Conservation (phyloP, 2,113 vertebrate species). For the Leucoraja erinaceus region DNA sequence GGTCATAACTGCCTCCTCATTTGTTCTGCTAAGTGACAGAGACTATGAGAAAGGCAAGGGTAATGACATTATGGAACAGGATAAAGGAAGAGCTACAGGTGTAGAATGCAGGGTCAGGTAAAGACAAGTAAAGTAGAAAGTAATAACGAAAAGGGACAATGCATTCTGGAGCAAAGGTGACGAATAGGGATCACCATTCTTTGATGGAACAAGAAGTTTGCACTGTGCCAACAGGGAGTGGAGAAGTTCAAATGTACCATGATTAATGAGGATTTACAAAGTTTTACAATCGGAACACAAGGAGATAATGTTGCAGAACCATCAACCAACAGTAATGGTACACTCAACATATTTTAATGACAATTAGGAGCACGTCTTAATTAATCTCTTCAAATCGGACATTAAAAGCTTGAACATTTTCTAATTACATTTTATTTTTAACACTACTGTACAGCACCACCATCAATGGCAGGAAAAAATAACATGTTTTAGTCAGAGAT, state of each 20-base stretch:
- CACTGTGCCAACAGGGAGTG: background rate
- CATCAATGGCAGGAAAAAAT: background rate
- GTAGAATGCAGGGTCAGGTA: background rate
- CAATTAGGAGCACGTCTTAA: background rate
- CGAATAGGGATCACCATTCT: background rate
- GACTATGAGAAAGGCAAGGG: background rate
- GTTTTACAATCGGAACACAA: background rate
- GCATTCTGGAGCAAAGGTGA: background rate
- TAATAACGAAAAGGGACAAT: background rate
- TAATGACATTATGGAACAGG: too few species aligned
- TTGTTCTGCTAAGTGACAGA: background rate
- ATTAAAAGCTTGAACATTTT: background rate
- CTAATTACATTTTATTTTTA: background rate
- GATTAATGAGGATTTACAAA: background rate
- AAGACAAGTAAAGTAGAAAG: background rate
- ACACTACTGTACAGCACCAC: background rate
- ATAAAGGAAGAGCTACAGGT: too few species aligned
- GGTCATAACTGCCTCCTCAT: background rate
- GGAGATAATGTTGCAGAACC: background rate
- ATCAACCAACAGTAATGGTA: background rate
- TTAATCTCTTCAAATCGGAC: background rate
- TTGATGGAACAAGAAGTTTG: background rate
- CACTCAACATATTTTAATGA: background rate
- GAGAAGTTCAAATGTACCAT: background rate
- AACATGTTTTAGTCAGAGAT: background rate